Conservation (phyloP, 2,888 invertebrate species). For the Leptopilina drosophilae region DNA sequence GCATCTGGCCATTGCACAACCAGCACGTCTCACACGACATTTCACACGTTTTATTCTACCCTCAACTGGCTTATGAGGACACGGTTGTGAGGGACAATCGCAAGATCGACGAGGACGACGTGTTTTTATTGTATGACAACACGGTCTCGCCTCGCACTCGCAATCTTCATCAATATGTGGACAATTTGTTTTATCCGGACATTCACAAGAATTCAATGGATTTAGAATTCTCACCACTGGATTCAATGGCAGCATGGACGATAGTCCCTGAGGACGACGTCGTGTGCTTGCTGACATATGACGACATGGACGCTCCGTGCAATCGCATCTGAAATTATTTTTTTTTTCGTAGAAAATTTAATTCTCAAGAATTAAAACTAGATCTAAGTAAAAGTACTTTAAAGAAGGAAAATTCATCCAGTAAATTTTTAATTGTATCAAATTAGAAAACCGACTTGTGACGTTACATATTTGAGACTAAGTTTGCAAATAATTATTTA, state of each 20-base stretch:
- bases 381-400: too few relatives aligned
- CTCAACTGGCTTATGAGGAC: conserved; percentile 69
- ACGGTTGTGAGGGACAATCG: conserved; percentile 67
- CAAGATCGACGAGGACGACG: conserved; percentile 65
- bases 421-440: too few relatives aligned
- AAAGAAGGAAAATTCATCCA: too few relatives aligned
- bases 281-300: conserved; percentile 62
- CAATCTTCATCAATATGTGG: conserved; percentile 58
- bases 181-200: conserved; percentile 58
- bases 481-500: too few relatives aligned
- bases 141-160: conserved; percentile 67
- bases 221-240: conserved; percentile 33
- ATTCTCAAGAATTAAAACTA: too few relatives aligned
- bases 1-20: conserved; percentile 74
- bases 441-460: too few relatives aligned
- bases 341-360: too few relatives aligned
- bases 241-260: conserved; percentile 58
- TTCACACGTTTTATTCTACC: conserved; percentile 74
- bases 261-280: conserved; percentile 63
- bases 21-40: conserved; percentile 72
- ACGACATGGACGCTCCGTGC: conserved; percentile 69
- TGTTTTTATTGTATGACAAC: conserved; percentile 68
- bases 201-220: conserved; percentile 61
- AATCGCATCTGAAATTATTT: conserved; percentile 68
- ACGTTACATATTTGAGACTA: too few relatives aligned